These are phyloP conservation scores for Colinus virginianus DNA, from an alignment of 2,113 vertebrate genomes.

Conservation along the genomic window DNA sequence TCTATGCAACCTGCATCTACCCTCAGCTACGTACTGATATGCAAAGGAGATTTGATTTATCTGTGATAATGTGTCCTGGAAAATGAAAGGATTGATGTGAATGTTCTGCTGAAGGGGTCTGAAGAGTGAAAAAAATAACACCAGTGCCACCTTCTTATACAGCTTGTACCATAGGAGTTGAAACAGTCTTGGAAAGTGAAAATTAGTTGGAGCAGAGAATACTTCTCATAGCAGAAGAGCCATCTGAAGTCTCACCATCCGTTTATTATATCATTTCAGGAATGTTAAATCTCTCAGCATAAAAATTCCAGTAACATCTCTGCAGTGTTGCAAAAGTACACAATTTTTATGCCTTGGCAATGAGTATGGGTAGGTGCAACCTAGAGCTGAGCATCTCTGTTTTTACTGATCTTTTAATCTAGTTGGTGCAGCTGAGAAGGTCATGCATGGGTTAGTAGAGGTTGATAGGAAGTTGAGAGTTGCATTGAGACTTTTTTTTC, in stretches of 20 bases:
- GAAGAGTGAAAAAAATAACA: neutral
- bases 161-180: neutral
- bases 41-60: too few species aligned
- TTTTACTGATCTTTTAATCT: neutral
- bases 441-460: neutral
- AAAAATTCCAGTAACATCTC: neutral
- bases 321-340: neutral
- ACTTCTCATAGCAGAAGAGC: rapidly evolving
- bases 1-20: neutral
- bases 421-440: neutral
- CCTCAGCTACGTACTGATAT: rapidly evolving
- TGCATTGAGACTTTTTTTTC: neutral
- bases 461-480: neutral
- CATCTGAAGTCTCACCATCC: neutral
- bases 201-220: neutral
- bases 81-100: neutral
- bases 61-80: neutral
- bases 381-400: neutral
- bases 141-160: neutral
- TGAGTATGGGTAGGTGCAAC: neutral
- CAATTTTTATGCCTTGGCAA: neutral
- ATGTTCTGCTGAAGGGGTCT: neutral
- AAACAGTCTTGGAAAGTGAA: neutral
- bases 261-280: neutral
- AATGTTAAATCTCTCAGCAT: neutral